Base-by-base conservation (phyloP, 2,797 vertebrate genomes). In the Sphaeramia orbicularis region DNA sequence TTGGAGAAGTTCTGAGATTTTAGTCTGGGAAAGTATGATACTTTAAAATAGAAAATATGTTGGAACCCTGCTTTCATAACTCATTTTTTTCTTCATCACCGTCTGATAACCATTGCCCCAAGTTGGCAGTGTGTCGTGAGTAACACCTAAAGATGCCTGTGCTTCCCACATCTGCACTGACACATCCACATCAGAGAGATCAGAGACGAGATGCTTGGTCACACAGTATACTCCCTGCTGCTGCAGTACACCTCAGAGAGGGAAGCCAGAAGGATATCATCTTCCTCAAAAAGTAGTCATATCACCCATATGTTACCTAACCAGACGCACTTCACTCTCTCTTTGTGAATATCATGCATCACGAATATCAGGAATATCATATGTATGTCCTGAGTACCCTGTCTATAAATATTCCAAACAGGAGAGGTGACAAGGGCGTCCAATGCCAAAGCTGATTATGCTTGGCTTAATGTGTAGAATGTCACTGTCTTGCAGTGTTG, bases 381-480 rank as follows among this genome's bases (percentile, higher is more conserved):
- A 43, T 37, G 19, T 15, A 35, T 54, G 43, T 6, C 24, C 10
- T 43, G 13, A 51, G 18, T 42, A 32, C 45, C 16, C 52, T 47
- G 14, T 24, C n/a, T 15, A 51, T 68, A 11, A 50, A 66, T 72
- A 62, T 63, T 58, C 19, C 14, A 47, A 65, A 44, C 48, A 49
- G 48, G 9, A 50, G 52, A 57, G 54, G 27, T 56, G 42, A 71
- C 18, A 19, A 32, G 14, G 16, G 19, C 6, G 30, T 52, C 14
- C 18, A 40, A 0, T 43, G 19, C 36, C 19, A 42, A 8, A 4
- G 0, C 14, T 35, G 53, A 57, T 11, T 19, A 54, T 21, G 37
- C 16, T 50, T 14, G 40, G 60, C 12, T 21, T 27, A 14, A 49
- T 24, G 19, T 43, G 21, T 40, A 38, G 21, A 64, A 49, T 21